phyloP scores from a whole-genome alignment of 2,888 invertebrate species.

The Lumbricus terrestris region DNA sequence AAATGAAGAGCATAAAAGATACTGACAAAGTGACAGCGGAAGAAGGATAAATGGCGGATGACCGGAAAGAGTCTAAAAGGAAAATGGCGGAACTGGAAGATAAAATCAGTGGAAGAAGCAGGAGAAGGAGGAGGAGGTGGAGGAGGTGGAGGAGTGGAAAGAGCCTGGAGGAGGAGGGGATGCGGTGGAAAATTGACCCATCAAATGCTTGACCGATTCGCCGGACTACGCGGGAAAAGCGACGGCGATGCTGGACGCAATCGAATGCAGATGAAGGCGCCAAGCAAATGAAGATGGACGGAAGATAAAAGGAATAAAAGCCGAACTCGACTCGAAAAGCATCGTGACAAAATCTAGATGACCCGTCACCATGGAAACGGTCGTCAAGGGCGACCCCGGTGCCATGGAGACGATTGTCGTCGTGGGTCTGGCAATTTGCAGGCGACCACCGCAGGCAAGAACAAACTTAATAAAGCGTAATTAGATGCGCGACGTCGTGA shows the following conservation, averaged over 20 bases:
- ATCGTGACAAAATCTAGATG: background rate
- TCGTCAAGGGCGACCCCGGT: background rate
- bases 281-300: background rate
- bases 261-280: background rate
- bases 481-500: background rate
- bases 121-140: background rate
- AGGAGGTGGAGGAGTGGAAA: background rate
- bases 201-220: background rate
- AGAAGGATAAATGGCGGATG: no score
- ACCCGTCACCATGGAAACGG: background rate
- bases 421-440: background rate
- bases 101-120: no score
- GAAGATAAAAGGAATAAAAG: background rate
- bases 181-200: background rate
- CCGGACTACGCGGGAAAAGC: no score
- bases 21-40: no score
- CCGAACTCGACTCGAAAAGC: background rate
- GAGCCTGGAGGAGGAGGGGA: background rate
- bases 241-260: background rate
- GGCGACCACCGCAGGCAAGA: background rate
- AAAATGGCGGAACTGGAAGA: no score
- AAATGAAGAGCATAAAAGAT: no score
- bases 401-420: background rate
- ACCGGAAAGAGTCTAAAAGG: no score
- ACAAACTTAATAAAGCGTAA: constrained; percentile 3